phyloP scores from a whole-genome alignment of 2,888 invertebrate species.

The Quadriops clusia region DNA sequence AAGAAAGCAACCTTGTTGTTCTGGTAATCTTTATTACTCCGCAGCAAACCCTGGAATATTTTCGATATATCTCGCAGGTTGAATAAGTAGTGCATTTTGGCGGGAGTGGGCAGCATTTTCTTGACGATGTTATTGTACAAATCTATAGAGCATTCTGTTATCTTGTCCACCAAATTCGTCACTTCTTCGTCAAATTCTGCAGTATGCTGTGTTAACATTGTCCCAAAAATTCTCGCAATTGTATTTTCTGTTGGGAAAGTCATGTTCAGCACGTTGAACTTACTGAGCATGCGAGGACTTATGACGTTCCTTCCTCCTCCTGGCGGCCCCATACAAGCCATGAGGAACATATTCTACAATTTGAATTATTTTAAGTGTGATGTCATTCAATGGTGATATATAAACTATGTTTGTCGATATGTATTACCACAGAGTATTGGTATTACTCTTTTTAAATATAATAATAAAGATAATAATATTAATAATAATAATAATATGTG shows the following conservation, averaged over 20 bases:
- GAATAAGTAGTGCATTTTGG: slow-evolving; percentile 83
- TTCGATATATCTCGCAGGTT: slow-evolving; percentile 81
- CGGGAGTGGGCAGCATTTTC: slow-evolving; percentile 76
- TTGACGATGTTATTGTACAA: slow-evolving; percentile 60
- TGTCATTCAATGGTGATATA: no score
- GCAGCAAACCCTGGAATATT: slow-evolving; percentile 69
- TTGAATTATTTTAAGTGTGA: no score
- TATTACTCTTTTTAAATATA: no score
- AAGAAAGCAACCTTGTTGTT: slow-evolving; percentile 58
- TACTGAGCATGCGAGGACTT: slow-evolving; percentile 63
- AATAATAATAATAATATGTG: slow-evolving; percentile 5
- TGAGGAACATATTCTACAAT: slow-evolving; percentile 58
- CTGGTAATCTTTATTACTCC: slow-evolving; percentile 66
- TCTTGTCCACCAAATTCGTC: slow-evolving; percentile 52
- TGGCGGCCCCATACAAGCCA: slow-evolving; percentile 77
- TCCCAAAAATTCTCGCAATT: slow-evolving; percentile 69
- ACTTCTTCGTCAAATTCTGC: slow-evolving; percentile 68
- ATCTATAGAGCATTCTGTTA: slow-evolving; percentile 64
- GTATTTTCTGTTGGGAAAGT: slow-evolving; percentile 72
- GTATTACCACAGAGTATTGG: no score
- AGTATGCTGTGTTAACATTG: slow-evolving; percentile 72
- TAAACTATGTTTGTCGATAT: no score
- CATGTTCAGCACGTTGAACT: slow-evolving; percentile 66
- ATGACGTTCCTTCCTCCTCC: slow-evolving; percentile 77
- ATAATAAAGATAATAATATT: no score